A percentile compares a stretch with the other conserved stretches of the same genome.
phyloP scores from a whole-genome alignment of 2,888 invertebrate species.

The Eristalis arbustorum region DNA sequence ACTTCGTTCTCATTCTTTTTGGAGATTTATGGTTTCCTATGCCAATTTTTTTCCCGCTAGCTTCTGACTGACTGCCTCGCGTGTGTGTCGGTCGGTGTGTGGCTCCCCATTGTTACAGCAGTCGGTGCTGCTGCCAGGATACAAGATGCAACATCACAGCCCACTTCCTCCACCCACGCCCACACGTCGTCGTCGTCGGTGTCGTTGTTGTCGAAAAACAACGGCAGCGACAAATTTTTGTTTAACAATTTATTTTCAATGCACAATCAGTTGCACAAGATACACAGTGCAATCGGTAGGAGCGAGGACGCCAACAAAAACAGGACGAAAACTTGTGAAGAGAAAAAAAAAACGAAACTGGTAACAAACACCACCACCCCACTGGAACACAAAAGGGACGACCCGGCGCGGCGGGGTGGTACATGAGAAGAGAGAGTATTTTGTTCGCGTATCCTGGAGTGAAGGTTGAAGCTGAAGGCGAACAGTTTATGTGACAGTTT shows the following conservation, averaged over 20 bases:
- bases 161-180: neutral
- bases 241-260: constrained; percentile 60
- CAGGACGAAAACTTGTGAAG: neutral
- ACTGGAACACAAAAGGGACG: neutral
- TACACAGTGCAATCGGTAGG: neutral
- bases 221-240: constrained; percentile 52
- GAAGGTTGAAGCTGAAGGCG: neutral
- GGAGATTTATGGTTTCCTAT: constrained; percentile 51
- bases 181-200: neutral
- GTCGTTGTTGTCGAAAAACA: no score
- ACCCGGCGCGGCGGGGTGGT: neutral
- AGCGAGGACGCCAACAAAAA: neutral
- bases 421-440: neutral
- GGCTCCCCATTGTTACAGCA: constrained; percentile 29
- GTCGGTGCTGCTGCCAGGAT: constrained; percentile 34
- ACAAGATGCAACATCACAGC: constrained; percentile 14
- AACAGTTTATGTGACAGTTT: neutral
- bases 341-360: neutral
- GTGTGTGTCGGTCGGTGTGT: neutral
- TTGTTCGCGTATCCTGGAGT: neutral
- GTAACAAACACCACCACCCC: neutral
- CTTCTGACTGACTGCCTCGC: neutral
- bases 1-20: constrained; percentile 42
- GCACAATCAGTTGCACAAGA: constrained; percentile 47
- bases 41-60: neutral